phyloP scores from a whole-genome alignment of 2,797 vertebrate genomes.

The Acomys russatus region DNA sequence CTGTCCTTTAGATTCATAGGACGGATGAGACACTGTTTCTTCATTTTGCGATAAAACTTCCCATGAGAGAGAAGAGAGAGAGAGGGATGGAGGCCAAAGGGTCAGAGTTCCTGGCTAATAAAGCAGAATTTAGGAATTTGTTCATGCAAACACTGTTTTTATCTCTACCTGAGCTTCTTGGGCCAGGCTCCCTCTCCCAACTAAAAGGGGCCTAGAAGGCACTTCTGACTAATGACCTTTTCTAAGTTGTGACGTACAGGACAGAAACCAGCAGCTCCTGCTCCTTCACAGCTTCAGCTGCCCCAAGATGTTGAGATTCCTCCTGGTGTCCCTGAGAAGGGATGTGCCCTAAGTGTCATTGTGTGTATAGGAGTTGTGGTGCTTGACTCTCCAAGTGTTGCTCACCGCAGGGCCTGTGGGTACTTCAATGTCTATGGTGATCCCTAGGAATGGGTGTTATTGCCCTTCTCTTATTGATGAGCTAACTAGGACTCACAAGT shows the following conservation, averaged over 20 bases:
- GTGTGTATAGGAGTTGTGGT: neutral
- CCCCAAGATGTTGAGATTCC: neutral
- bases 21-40: neutral
- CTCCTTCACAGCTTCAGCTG: neutral
- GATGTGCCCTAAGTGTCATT: neutral
- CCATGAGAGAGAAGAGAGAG: neutral
- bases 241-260: neutral
- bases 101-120: neutral
- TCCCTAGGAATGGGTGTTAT: accelerated
- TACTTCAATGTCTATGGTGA: neutral
- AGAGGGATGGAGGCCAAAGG: neutral
- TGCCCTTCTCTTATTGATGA: neutral
- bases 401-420: neutral
- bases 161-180: neutral
- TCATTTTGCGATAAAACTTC: neutral
- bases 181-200: neutral
- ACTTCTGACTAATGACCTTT: neutral
- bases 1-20: neutral
- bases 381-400: neutral
- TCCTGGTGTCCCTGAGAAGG: neutral
- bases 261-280: neutral
- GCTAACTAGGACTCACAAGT: neutral
- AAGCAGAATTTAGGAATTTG: neutral
- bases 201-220: neutral
- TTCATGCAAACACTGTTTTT: neutral